Evolutionary conservation across 2,797 vertebrate species (phyloP), one percentile per base, ranked within the genome.

Genomic region (Neosalanx taihuensis): DNA sequence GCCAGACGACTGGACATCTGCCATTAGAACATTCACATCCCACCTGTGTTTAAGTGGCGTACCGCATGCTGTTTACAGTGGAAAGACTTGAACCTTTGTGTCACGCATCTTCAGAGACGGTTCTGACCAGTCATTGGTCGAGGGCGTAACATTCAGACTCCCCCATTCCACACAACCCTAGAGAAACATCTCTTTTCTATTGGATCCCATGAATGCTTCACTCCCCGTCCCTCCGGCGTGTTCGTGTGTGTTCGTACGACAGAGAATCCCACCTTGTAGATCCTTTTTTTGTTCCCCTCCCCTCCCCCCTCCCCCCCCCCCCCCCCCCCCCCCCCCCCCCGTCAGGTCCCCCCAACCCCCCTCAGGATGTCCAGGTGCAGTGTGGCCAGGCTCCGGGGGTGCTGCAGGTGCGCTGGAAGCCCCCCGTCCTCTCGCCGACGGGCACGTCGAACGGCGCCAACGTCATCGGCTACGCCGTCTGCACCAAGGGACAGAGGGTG

Each of bases 401-500:
- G 0, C 12, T 98, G 17, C 94, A 96, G 83, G 94, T 99, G 76
- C 93, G 83, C 82, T 99, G 97, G 96, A 98, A 93, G 81, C 94
- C 95, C 1, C 97, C 96, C 0, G 12, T 75, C 1, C 93, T 98
- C 82, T 95, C 95, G 0, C 87, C 94, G 2, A 85, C 93, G 0
- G 96, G 97, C 69, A 94, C 94, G 2, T 99, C 97, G 63, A 97
- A 97, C 0, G 98, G 96, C 7, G 98, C 97, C 75, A 94, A 78
- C 0, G 96, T 99, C 23, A 95, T 95, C 0, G 98, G 98, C 67
- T 99, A 98, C 0, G 95, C 93, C 31, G 95, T 99, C 64, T 99
- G 96, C 63, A 96, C 94, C 9, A 96, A 95, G 87, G 96, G 96
- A 80, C 95, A 98, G 86, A 94, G 91, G 95, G 98, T 99, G 88